Conservation (phyloP, 2,113 vertebrate genomes). For the Orcinus orca region DNA sequence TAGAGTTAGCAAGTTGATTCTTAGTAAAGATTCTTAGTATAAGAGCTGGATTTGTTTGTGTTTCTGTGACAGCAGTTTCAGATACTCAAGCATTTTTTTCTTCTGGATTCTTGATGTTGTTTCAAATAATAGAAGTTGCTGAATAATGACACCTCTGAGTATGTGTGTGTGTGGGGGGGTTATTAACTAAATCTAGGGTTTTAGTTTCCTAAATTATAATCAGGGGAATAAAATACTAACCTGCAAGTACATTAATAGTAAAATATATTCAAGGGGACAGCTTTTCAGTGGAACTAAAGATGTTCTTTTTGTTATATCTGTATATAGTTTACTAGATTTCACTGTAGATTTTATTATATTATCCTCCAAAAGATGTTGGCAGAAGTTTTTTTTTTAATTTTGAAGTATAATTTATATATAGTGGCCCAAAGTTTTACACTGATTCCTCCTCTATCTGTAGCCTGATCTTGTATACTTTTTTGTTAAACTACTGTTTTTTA, state of each 20-base stretch:
- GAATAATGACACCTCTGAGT: not conserved
- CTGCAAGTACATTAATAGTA: not conserved
- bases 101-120: conserved; percentile 27
- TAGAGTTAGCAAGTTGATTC: conserved; percentile 43
- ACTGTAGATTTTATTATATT: not conserved
- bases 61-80: conserved; percentile 23
- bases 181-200: not conserved
- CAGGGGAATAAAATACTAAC: conserved; percentile 12
- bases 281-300: conserved; percentile 14
- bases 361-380: not conserved
- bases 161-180: not conserved
- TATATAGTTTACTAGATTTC: conserved; percentile 17
- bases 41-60: not conserved
- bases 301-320: not conserved
- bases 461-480: not conserved
- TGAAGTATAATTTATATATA: conserved; percentile 15
- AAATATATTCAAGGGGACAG: not conserved
- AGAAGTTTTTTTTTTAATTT: not conserved
- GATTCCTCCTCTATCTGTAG: not conserved
- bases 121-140: not conserved
- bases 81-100: conserved; percentile 8
- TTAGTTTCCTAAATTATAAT: conserved; percentile 39
- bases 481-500: not conserved
- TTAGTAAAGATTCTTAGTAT: conserved; percentile 1
- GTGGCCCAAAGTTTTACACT: not conserved